Evolutionary conservation across 2,888 invertebrate genomes (phyloP).

Genomic region (Camptogramma bilineatum): DNA sequence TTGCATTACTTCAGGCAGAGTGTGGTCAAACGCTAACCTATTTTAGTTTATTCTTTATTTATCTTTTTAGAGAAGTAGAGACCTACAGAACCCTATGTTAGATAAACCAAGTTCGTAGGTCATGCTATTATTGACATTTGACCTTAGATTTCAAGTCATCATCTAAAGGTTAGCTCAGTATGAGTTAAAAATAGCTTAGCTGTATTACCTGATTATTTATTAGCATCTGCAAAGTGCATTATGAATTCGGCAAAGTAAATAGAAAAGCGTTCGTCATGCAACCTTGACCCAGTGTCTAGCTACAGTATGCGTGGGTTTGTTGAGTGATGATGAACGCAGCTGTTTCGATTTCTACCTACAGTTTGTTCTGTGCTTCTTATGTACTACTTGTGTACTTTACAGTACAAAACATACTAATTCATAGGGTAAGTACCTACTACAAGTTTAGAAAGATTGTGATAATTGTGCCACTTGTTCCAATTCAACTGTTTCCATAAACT

Average conservation of each 20-base stretch:
- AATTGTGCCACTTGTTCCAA: no score
- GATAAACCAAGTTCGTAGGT: background rate
- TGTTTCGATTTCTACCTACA: conserved; percentile 7
- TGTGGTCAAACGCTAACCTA: no score
- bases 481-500: no score
- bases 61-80: no score
- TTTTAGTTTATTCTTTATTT: no score
- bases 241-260: conserved; percentile 42
- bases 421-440: no score
- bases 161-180: background rate
- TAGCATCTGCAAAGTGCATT: background rate
- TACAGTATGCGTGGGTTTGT: conserved; percentile 34
- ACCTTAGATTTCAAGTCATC: background rate
- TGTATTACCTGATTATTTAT: no score
- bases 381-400: background rate
- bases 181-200: no score
- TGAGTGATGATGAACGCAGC: conserved; percentile 27
- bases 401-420: no score
- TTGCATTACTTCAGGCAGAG: no score
- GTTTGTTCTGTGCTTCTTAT: background rate
- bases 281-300: conserved; percentile 41
- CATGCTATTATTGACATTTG: background rate
- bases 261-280: conserved; percentile 39
- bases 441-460: no score
- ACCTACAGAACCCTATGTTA: no score